Conservation (phyloP, 2,113 vertebrate genomes). For the Lagopus muta region DNA sequence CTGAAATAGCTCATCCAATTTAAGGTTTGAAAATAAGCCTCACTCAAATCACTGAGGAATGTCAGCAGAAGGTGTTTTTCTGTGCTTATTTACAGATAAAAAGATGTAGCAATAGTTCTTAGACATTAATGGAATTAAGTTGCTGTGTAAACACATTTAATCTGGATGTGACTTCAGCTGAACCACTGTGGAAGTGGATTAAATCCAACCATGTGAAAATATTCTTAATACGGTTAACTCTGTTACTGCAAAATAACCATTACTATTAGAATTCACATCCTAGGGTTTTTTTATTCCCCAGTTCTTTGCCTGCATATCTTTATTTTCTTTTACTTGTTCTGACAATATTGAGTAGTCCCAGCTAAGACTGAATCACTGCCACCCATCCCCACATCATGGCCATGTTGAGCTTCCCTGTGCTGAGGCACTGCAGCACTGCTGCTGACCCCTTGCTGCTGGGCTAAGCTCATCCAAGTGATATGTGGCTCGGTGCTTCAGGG, state of each 20-base stretch:
- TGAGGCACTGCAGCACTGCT: not conserved
- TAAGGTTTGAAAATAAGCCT: constrained; percentile 24
- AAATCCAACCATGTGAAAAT: constrained; percentile 10
- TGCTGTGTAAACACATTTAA: constrained; percentile 12
- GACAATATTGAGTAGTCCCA: not conserved
- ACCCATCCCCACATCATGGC: rapidly evolving
- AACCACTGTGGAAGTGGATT: constrained; percentile 2
- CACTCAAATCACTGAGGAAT: not conserved
- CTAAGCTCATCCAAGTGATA: rapidly evolving
- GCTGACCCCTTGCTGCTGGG: rapidly evolving
- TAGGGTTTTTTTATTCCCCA: not conserved
- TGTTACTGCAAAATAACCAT: not conserved
- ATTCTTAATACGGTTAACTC: constrained; percentile 36
- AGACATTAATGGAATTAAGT: constrained; percentile 25
- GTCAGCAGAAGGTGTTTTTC: not conserved
- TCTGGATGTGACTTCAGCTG: not conserved
- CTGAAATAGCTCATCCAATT: not conserved
- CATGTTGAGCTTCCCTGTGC: not conserved
- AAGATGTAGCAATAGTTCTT: not conserved
- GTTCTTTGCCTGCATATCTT: not conserved
- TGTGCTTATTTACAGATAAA: constrained; percentile 21
- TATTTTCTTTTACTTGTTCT: not conserved
- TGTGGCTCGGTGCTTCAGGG: not conserved
- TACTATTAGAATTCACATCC: not conserved
- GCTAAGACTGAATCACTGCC: not conserved